Evolutionary conservation across 1,140 invertebrate species (phyloP), one percentile per base, ranked within the genome.

Genomic region (Rhynchophorus ferrugineus): DNA sequence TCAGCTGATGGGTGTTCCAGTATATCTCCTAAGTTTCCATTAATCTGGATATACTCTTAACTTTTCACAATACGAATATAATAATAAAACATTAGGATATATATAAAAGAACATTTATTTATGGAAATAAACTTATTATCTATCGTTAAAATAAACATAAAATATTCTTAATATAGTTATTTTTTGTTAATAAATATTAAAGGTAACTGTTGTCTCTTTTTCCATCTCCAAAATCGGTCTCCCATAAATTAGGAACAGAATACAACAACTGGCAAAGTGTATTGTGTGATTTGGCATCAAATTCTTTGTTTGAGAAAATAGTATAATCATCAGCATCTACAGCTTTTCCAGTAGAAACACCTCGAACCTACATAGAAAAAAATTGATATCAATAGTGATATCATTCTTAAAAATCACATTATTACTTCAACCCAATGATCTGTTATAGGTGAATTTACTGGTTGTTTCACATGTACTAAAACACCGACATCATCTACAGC

Each of bases 341-440:
- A 3, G 36, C 33, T 46, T 44, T 54, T 9, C 51, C 46, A n/a
- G 13, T 37, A 19, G 41, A 54, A 2, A 43, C 37, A 8, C 56
- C 56, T 5, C 44, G 33, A 3, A 49, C 56, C 56, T 58, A 42
- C 11, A 54, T 46, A 22, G 5, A 50, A 3, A 18, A 20, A 9
- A 20, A 22, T 1, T 22, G 13, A 9, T 22, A 14, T n/a, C 17
- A n/a, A 19, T 11, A 16, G 16, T 36, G 3, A 18, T 35, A 16
- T 8, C 5, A 14, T 37, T 8, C 9, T 37, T 7, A 3, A 37
- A 7, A 7, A 13, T 5, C 3, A n/a, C 5, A 1, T n/a, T 38
- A 18, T 42, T 54, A 58, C 56, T 37, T 58, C 52, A 6, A 58
- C 46, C 38, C 21, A 49, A 43, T 49, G 46, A 14, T 50, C 52